Evolutionary conservation across 2,797 vertebrate genomes (phyloP).

Genomic region (Rhinichthys osculus): DNA sequence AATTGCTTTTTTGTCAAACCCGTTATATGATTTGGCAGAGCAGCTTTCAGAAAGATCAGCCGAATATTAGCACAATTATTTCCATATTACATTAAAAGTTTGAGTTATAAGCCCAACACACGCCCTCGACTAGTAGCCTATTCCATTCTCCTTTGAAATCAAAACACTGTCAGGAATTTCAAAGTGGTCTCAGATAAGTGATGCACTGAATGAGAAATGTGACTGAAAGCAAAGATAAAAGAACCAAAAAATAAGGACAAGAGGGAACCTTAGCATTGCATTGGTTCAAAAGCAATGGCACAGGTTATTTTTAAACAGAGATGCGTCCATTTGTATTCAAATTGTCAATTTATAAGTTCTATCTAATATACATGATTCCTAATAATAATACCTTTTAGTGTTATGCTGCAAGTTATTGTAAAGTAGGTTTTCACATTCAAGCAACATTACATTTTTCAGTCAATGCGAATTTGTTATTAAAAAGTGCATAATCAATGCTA

Average conservation of each 20-base stretch:
- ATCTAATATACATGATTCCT: not conserved
- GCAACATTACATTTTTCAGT: conserved; percentile 63
- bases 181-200: conserved; percentile 60
- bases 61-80: conserved; percentile 55
- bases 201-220: conserved; percentile 56
- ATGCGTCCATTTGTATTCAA: conserved; percentile 3
- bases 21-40: conserved; percentile 82
- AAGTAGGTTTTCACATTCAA: conserved; percentile 61
- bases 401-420: conserved; percentile 17
- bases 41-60: conserved; percentile 78
- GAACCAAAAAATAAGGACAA: conserved; percentile 31
- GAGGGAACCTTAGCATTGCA: not conserved
- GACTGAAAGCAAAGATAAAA: conserved; percentile 50
- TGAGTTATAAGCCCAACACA: conserved; percentile 62
- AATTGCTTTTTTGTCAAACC: conserved; percentile 85
- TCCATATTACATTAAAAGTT: conserved; percentile 40
- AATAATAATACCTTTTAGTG: not conserved
- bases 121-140: conserved; percentile 57
- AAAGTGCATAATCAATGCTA: conserved; percentile 76
- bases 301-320: conserved; percentile 10
- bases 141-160: conserved; percentile 63
- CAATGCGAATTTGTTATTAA: conserved; percentile 68
- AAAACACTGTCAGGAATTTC: conserved; percentile 53
- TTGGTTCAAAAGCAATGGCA: not conserved
- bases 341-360: conserved; percentile 16